phyloP scores from a whole-genome alignment of 2,888 invertebrate genomes.

The Chloroclystis v-ata region DNA sequence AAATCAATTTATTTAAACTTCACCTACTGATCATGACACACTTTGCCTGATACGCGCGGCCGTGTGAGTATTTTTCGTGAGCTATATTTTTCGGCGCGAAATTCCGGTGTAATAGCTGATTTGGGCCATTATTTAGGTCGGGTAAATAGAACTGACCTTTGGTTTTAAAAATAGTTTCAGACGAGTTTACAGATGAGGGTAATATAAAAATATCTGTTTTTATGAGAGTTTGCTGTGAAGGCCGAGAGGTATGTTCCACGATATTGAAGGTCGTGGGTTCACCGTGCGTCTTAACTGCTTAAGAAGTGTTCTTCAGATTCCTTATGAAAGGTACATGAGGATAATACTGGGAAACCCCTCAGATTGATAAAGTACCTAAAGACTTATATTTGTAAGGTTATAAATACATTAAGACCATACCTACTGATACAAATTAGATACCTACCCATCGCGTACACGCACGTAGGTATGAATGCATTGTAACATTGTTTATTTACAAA shows the following conservation, averaged over 20 bases:
- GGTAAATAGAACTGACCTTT: slow-evolving; percentile 24
- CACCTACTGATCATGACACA: slow-evolving; percentile 78
- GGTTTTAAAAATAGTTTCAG: neutral
- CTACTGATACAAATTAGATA: too few relatives aligned
- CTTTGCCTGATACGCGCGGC: slow-evolving; percentile 64
- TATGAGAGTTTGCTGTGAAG: neutral
- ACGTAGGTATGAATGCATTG: slow-evolving; percentile 12
- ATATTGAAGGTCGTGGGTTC: too few relatives aligned
- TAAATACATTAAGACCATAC: too few relatives aligned
- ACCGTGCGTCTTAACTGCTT: too few relatives aligned
- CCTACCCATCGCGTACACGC: too few relatives aligned
- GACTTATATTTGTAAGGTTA: too few relatives aligned
- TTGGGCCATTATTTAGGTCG: slow-evolving; percentile 31
- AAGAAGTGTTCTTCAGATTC: too few relatives aligned
- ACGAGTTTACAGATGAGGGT: neutral
- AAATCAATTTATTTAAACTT: slow-evolving; percentile 73
- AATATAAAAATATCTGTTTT: neutral
- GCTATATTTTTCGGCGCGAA: slow-evolving; percentile 40
- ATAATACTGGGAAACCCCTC: too few relatives aligned
- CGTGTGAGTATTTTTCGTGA: slow-evolving; percentile 50
- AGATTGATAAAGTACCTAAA: too few relatives aligned
- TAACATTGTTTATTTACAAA: slow-evolving; percentile 16
- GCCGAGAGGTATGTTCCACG: neutral
- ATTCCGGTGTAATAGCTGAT: slow-evolving; percentile 23
- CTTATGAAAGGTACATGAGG: too few relatives aligned